Percentiles rank a stretch among this genome's conserved stretches.
These are phyloP conservation scores for Hippocampus abdominalis DNA, from an alignment of 2,113 vertebrate species.

Conservation along the genomic window DNA sequence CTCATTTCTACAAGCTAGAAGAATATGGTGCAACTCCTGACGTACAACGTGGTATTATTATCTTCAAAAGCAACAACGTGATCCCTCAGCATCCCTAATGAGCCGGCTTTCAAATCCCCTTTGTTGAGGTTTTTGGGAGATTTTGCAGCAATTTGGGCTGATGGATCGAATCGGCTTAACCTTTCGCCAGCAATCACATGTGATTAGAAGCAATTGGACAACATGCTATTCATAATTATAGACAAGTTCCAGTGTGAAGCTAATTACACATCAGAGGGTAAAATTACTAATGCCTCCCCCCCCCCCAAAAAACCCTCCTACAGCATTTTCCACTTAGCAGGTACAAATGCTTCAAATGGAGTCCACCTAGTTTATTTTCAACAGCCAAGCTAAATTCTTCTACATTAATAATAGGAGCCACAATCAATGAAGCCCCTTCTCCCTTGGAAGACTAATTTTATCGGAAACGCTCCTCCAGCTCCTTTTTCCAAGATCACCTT, in stretches of 20 bases:
- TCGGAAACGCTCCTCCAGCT: constrained; percentile 48
- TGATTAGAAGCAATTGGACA: constrained; percentile 61
- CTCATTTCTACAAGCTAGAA: constrained; percentile 28
- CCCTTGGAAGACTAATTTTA: constrained; percentile 49
- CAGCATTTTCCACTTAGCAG: neutral
- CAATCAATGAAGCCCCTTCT: constrained; percentile 50
- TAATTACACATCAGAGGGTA: constrained; percentile 48
- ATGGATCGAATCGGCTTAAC: constrained; percentile 61
- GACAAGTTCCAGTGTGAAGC: constrained; percentile 15
- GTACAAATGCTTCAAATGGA: constrained; percentile 33
- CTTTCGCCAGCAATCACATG: constrained; percentile 59
- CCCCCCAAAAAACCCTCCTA: neutral
- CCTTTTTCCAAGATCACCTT: constrained; percentile 38
- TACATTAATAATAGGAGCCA: constrained; percentile 53
- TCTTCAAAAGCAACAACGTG: constrained; percentile 41
- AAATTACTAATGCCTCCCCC: neutral
- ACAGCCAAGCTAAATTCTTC: constrained; percentile 36
- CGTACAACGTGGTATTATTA: constrained; percentile 50
- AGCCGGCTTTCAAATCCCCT: constrained; percentile 43
- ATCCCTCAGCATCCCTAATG: constrained; percentile 50
- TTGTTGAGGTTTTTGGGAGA: constrained; percentile 42
- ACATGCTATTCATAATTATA: constrained; percentile 44
- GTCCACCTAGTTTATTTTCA: constrained; percentile 51
- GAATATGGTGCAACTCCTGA: constrained; percentile 43
- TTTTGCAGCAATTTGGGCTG: constrained; percentile 39